Base-by-base conservation (phyloP, 1,140 invertebrate genomes). In the Chionoecetes opilio region DNA sequence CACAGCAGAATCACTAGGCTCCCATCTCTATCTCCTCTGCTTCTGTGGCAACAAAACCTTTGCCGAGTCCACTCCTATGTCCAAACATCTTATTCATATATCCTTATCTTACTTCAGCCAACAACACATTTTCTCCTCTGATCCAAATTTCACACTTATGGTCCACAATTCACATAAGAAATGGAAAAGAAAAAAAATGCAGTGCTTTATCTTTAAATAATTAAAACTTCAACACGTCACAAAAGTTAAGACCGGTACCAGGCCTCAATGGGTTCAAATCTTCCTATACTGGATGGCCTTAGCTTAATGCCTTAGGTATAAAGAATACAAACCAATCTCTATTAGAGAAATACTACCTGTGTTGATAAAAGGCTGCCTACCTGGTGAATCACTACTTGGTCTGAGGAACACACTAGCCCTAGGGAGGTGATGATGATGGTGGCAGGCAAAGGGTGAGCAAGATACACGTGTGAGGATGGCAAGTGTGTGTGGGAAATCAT, bases 301-400 rank as follows among this genome's bases (percentile, higher is more conserved):
- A 75, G 63, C 11, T 75, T 75, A 75, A 75, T 75, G n/a, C 63
- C 63, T 75, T 75, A 75, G 21, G n/a, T 75, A 75, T 75, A 75
- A 75, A 75, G 63, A 75, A 75, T 75, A 75, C 63, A 75, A 75
- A 75, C 63, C 63, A n/a, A 75, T 26, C n/a, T n/a, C 21, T 75
- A 75, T 26, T 75, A 75, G 63, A 75, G 21, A 75, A 75, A n/a
- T 26, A 75, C 63, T 75, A 75, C 63, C 63, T 75, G 63, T 75
- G 63, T 75, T 5, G 21, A n/a, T 75, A n/a, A 75, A 75, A 75
- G 63, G 63, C 63, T 26, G 63, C 63, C 63, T 75, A 75, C 63
- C n/a, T n/a, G 63, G 63, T 75, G 63, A 75, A 26, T 75, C 63
- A 75, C 63, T 75, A 75, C 63, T 75, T 75, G 63, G 63, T 75